phyloP scores from a whole-genome alignment of 2,888 invertebrate species.

The Spilosoma lubricipeda region DNA sequence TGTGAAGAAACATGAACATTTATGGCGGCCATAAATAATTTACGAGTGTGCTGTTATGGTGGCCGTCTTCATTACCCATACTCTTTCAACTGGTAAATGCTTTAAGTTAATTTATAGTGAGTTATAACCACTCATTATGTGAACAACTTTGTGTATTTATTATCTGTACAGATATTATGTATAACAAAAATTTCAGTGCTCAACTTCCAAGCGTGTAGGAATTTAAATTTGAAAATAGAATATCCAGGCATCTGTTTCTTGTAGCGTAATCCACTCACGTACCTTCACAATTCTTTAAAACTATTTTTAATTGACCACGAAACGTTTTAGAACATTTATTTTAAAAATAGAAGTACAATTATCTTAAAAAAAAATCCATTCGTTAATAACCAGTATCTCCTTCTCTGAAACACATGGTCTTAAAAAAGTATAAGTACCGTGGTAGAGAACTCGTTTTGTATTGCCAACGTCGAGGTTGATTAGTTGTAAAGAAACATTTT shows the following conservation, averaged over 20 bases:
- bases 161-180: neutral
- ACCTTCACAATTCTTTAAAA: conserved; percentile 4
- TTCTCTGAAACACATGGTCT: conserved; percentile 5
- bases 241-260: conserved; percentile 1
- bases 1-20: conserved; percentile 56
- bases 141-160: neutral
- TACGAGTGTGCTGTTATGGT: conserved; percentile 61
- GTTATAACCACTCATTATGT: conserved; percentile 1
- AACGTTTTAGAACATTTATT: conserved; percentile 8
- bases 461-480: conserved; percentile 7
- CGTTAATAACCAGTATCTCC: conserved; percentile 15
- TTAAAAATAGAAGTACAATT: conserved; percentile 17
- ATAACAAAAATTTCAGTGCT: neutral
- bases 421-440: conserved; percentile 8
- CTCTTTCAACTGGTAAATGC: conserved; percentile 27
- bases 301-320: conserved; percentile 11
- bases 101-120: conserved; percentile 23
- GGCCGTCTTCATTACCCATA: conserved; percentile 50
- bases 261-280: conserved; percentile 5
- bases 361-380: neutral
- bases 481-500: neutral
- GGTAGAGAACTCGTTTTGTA: neutral
- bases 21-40: conserved; percentile 66
- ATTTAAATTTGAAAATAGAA: conserved; percentile 15
- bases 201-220: neutral